Conservation (phyloP, 2,113 vertebrate genomes). For the Bufo bufo region DNA sequence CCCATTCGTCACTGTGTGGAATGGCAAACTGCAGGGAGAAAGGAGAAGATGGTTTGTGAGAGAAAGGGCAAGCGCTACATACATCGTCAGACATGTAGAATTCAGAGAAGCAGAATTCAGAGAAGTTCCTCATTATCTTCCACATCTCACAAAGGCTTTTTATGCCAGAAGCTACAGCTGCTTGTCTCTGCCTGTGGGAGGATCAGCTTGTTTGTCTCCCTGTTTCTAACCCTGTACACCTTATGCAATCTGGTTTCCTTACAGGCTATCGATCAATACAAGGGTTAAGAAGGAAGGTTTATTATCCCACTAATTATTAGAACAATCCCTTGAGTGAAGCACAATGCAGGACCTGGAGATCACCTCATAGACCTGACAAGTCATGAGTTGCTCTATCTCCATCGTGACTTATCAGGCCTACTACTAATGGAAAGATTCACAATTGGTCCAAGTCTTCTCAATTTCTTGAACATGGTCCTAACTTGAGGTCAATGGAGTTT, state of each 20-base stretch:
- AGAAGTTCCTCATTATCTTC: background rate
- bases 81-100: background rate
- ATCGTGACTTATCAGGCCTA: no score
- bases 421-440: background rate
- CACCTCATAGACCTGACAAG: no score
- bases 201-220: background rate
- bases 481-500: background rate
- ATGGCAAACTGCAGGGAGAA: slow-evolving; percentile 80
- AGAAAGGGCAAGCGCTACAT: background rate
- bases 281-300: background rate
- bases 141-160: background rate
- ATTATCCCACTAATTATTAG: background rate
- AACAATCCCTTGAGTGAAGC: no score
- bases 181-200: background rate
- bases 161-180: background rate
- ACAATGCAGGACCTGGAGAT: no score
- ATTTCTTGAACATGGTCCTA: background rate
- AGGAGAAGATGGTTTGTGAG: background rate
- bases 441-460: background rate
- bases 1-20: slow-evolving; percentile 92
- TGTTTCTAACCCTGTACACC: background rate
- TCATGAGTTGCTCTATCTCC: no score
- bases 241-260: no score
- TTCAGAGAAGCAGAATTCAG: background rate
- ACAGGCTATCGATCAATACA: background rate